phyloP scores from a whole-genome alignment of 2,113 vertebrate species.

The Athene cunicularia region DNA sequence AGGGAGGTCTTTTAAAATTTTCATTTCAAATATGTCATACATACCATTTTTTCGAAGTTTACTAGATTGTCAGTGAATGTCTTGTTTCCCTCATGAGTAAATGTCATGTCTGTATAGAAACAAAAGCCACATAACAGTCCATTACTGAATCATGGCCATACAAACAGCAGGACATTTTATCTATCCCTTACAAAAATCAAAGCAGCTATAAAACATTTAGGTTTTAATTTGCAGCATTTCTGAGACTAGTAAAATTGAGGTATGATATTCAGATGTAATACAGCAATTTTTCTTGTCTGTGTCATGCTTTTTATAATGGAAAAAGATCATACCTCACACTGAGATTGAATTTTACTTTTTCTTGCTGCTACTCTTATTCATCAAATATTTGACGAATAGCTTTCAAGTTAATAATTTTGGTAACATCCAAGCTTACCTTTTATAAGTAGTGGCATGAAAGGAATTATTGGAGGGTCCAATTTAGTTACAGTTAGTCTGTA shows the following conservation, averaged over 20 bases:
- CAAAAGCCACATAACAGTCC: constrained; percentile 55
- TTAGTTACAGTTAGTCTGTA: constrained; percentile 94
- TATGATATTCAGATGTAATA: constrained; percentile 12
- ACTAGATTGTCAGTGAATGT: constrained; percentile 94
- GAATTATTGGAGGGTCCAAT: constrained; percentile 93
- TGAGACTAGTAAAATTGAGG: constrained; percentile 64
- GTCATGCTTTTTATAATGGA: not conserved
- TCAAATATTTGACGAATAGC: constrained; percentile 32
- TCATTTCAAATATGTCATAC: constrained; percentile 55
- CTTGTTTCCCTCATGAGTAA: constrained; percentile 98
- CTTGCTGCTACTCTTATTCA: not conserved
- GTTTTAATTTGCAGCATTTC: constrained; percentile 64
- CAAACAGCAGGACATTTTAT: constrained; percentile 43
- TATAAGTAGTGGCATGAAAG: constrained; percentile 98
- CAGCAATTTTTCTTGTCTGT: constrained; percentile 1
- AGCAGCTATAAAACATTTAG: constrained; percentile 53
- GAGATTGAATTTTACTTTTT: constrained; percentile 15
- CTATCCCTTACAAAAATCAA: constrained; percentile 40
- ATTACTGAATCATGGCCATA: constrained; percentile 53
- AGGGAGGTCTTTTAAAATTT: not conserved
- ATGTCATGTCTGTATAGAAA: constrained; percentile 92
- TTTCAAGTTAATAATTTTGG: constrained; percentile 42
- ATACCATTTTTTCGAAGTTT: constrained; percentile 99
- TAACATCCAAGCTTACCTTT: constrained; percentile 85
- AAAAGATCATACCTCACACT: not conserved